Base-by-base conservation (phyloP, 2,797 vertebrate species). In the Halcyon smyrnensis region DNA sequence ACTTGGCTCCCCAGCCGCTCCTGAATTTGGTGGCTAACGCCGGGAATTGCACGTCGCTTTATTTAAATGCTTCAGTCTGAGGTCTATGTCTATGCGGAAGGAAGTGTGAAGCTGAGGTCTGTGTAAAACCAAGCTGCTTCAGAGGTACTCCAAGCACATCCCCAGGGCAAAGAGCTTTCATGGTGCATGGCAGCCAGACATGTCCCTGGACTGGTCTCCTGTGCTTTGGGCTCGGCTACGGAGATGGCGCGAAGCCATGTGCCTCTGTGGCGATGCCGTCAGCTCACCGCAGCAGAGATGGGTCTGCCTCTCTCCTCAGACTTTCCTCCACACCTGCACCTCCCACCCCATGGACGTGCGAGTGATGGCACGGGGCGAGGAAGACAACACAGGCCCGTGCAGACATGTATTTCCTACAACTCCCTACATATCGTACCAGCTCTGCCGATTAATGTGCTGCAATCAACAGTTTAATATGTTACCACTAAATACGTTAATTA, bases 391-490 rank as follows among this genome's bases (percentile, higher is more conserved):
- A 18, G 64, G 7, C 77, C 88, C 70, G 1, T 17, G 2, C 25
- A 46, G 37, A 6, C 53, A 17, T 12, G 15, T 28, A 28, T 12
- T 76, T 87, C 76, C 2, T 2, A 21, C 1, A 83, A 51, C 78
- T 79, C 60, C 90, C 45, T 59, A 3, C 15, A 59, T 37, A 54
- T n/a, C 27, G 2, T 7, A 25, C 17, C 23, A 15, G 13, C 79
- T 74, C 85, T 84, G 84, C 88, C 81, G 85, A 94, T 87, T 92
- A 95, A 90, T 12, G 59, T 83, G 27, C 41, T 1, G 92, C 95
- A 96, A 96, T 97, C 97, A 97, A 83, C 82, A 97, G 92, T 96
- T 97, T 97, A 97, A 94, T 95, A 93, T 96, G 97, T 98, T 97
- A 96, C 94, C 78, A 89, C 96, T 95, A 96, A 97, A 98, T 97